Evolutionary conservation across 2,888 invertebrate genomes (phyloP).

Genomic region (Standfussiana lucernea): DNA sequence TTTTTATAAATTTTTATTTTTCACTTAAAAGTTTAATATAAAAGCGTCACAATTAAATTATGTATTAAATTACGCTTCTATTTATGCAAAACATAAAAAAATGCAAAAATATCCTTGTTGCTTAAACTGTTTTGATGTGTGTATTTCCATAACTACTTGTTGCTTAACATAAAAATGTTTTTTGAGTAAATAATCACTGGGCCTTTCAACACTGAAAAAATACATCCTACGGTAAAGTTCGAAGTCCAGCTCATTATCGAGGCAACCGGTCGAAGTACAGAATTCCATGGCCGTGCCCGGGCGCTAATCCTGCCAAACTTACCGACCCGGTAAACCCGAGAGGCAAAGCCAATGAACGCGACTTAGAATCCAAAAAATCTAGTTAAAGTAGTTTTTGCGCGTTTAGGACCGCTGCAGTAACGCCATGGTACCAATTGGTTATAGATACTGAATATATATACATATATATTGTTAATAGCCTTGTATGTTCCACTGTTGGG

Average conservation of each 20-base stretch:
- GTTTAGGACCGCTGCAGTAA: neutral
- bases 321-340: neutral
- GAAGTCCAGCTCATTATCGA: neutral
- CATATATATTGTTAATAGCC: no score
- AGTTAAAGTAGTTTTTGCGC: neutral
- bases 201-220: neutral
- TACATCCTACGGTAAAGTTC: neutral
- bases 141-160: neutral
- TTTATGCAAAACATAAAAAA: no score
- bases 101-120: no score
- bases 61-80: no score
- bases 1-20: no score
- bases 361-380: neutral
- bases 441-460: no score
- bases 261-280: neutral
- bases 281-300: neutral
- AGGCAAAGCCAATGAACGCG: conserved; percentile 2
- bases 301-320: neutral
- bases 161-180: neutral
- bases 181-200: neutral
- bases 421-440: neutral
- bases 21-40: no score
- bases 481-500: neutral
- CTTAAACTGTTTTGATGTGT: no score
- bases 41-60: no score